These are phyloP conservation scores for Anguilla marmorata DNA, from an alignment of 2,797 vertebrate genomes.

Conservation along the genomic window DNA sequence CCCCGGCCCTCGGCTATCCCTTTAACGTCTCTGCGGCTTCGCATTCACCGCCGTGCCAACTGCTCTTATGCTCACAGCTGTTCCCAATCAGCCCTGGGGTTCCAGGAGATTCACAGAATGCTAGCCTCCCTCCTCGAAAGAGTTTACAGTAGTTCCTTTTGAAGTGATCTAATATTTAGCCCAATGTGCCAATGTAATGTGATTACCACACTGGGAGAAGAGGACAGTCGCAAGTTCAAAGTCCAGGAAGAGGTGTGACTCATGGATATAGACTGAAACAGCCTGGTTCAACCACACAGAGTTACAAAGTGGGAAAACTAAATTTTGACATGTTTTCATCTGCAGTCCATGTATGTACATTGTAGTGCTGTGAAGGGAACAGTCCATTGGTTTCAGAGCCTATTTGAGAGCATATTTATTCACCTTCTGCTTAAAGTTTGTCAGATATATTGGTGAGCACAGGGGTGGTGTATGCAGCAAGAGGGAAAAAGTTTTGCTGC, in stretches of 20 bases:
- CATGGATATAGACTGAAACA: not conserved
- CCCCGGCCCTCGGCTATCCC: not conserved
- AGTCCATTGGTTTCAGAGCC: not conserved
- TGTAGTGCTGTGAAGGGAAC: not conserved
- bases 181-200: not conserved
- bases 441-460: not conserved
- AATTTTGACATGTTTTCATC: not conserved
- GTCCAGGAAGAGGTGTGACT: not conserved
- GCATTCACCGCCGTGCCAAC: not conserved
- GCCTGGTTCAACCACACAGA: not conserved
- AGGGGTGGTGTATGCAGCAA: not conserved
- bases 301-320: not conserved
- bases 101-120: not conserved
- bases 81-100: not conserved
- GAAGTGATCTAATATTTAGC: not conserved
- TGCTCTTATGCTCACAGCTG: conserved; percentile 4
- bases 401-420: not conserved
- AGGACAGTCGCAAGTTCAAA: not conserved
- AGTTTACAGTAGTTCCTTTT: not conserved
- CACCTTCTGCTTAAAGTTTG: not conserved
- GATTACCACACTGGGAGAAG: not conserved
- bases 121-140: not conserved
- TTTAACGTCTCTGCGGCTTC: conserved; percentile 7
- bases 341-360: not conserved
- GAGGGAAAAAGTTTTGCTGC: not conserved